Conservation (phyloP, 2,113 vertebrate species). For the Thamnaconus septentrionalis region DNA sequence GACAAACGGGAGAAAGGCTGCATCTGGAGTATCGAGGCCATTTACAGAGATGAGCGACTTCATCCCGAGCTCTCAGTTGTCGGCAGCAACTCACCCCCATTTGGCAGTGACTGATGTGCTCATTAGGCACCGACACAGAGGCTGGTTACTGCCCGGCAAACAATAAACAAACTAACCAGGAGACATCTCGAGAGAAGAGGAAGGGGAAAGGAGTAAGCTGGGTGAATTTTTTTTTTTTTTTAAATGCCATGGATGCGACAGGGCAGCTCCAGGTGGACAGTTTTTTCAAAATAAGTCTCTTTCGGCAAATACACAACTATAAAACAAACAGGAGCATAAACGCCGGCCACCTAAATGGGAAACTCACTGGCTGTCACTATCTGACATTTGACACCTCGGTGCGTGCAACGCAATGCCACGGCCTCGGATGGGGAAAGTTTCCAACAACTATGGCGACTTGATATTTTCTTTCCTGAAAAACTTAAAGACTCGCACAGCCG, state of each 20-base stretch:
- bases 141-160: constrained; percentile 26
- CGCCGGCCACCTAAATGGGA: not conserved
- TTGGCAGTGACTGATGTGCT: constrained; percentile 46
- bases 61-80: constrained; percentile 42
- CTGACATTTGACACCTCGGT: constrained; percentile 37
- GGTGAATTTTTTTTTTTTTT: too few relatives aligned
- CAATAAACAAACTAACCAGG: constrained; percentile 18
- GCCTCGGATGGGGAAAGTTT: constrained; percentile 53
- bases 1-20: constrained; percentile 41
- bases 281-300: too few relatives aligned
- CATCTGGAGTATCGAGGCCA: constrained; percentile 50
- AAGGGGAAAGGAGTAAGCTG: not conserved
- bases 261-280: too few relatives aligned
- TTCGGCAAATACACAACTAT: too few relatives aligned
- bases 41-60: constrained; percentile 51
- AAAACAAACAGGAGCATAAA: too few relatives aligned
- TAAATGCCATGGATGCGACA: too few relatives aligned
- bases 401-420: constrained; percentile 22
- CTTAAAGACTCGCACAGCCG: too few relatives aligned
- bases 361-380: not conserved
- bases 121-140: constrained; percentile 29
- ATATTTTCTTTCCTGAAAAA: not conserved
- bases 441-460: constrained; percentile 22
- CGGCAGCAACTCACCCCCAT: constrained; percentile 54
- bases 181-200: constrained; percentile 14